Base-by-base conservation (phyloP, 2,888 invertebrate genomes). In the Clunio marinus region DNA sequence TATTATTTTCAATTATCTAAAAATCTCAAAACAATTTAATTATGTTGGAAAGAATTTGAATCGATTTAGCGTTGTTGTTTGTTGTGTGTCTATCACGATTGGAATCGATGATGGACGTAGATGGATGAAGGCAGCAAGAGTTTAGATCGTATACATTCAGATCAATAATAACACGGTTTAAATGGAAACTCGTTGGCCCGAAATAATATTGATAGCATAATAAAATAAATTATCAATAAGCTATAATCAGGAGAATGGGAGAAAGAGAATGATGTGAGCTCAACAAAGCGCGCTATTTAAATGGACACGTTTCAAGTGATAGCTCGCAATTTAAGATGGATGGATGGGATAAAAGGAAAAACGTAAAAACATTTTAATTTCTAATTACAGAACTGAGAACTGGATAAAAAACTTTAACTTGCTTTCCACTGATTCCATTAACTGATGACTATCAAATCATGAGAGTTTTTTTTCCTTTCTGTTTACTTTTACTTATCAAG, bases 1-100 rank as follows among this genome's bases (percentile, higher is more conserved):
- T 62, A 41, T 41, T 59, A 59, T 59, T 63, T 63, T 63, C 62
- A 63, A 63, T 63, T 63, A 63, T 63, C 62, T 15, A 25, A 60
- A 32, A 60, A 60, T 35, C 60, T 60, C 60, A 60, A 63, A 63
- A 63, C 62, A 63, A 27, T 63, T 63, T 45, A 63, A 63, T 45
- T 59, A 59, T 59, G 32, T 27, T 24, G 4, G 32, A 7, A 7
- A 8, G 32, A 32, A n/a, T n/a, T n/a, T n/a, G 41, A 41, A 41
- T 41, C 32, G 32, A 7, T 41, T 41, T 41, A n/a, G 15, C 32
- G 32, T 32, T 32, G n/a, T n/a, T n/a, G 32, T 32, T 15, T 15
- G 15, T 41, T 41, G 41, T n/a, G n/a, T 10, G n/a, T n/a, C 41
- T 3, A 41, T 41, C 41, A 41, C 41, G 41, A 41, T 41, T 41